phyloP scores from a whole-genome alignment of 2,113 vertebrate genomes.

The Apodemus speciosus region DNA sequence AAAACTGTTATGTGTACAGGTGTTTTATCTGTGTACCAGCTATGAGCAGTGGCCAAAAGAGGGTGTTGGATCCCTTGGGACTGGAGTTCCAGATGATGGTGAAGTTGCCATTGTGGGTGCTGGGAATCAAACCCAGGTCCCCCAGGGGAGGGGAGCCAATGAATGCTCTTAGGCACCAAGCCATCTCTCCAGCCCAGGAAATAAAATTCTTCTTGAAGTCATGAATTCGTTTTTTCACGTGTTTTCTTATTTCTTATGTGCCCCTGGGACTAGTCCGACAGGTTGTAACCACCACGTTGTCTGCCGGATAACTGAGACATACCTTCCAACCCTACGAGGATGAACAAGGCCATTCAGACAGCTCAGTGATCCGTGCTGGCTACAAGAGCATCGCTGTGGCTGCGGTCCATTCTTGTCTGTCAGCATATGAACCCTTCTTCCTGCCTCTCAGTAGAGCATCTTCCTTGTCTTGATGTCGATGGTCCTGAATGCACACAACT shows the following conservation, averaged over 20 bases:
- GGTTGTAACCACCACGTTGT: background rate
- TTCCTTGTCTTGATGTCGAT: background rate
- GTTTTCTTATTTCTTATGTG: background rate
- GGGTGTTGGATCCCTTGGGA: background rate
- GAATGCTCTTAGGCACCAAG: background rate
- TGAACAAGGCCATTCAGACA: background rate
- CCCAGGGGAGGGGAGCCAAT: background rate
- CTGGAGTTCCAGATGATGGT: background rate
- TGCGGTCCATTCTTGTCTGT: background rate
- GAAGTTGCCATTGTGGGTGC: background rate
- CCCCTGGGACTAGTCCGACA: background rate
- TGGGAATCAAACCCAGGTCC: background rate
- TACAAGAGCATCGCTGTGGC: background rate
- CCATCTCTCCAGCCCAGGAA: background rate
- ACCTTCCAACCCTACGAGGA: background rate
- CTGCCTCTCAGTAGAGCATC: too few relatives aligned
- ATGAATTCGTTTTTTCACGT: background rate
- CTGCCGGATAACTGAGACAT: background rate
- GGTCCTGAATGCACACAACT: background rate
- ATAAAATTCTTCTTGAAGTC: conserved; percentile 3
- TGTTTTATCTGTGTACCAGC: background rate
- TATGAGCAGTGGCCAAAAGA: background rate
- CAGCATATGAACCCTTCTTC: background rate
- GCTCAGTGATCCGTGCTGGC: background rate
- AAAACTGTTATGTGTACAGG: background rate